These are phyloP conservation scores for Platycnemis pennipes DNA, from an alignment of 2,888 invertebrate species.

Conservation along the genomic window DNA sequence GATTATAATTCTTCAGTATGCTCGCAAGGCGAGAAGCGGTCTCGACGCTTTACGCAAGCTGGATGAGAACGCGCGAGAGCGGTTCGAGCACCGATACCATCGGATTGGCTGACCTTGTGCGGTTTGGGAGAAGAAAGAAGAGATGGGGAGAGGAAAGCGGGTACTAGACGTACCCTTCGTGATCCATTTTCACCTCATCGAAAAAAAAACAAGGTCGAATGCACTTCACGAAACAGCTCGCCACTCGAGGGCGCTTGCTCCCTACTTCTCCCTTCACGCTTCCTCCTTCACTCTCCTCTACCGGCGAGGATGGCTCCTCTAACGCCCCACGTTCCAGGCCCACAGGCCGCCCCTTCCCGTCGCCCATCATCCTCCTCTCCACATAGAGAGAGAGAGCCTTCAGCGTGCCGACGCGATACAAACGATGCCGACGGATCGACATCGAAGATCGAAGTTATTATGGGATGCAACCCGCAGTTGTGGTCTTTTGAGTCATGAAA, in stretches of 20 bases:
- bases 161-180: not conserved
- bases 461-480: not conserved
- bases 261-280: not conserved
- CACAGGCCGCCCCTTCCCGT: not conserved
- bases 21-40: too few relatives aligned
- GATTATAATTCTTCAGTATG: too few relatives aligned
- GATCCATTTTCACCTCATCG: not conserved
- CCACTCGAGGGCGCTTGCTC: not conserved
- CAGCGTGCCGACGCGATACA: not conserved
- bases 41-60: too few relatives aligned
- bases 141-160: not conserved
- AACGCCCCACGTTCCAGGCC: not conserved
- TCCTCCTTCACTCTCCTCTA: not conserved
- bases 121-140: not conserved
- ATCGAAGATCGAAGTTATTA: not conserved
- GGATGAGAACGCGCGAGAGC: too few relatives aligned
- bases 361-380: not conserved
- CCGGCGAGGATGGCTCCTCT: not conserved
- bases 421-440: not conserved
- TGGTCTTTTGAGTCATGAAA: not conserved
- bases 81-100: too few relatives aligned
- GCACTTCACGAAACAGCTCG: slow-evolving; percentile 10
- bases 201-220: not conserved
- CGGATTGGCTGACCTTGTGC: not conserved
- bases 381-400: not conserved